A percentile compares a stretch with the other conserved stretches of the same genome.
These are phyloP conservation scores for Kuschelorhynchus macadamiae DNA, from an alignment of 2,888 invertebrate species.

Conservation along the genomic window DNA sequence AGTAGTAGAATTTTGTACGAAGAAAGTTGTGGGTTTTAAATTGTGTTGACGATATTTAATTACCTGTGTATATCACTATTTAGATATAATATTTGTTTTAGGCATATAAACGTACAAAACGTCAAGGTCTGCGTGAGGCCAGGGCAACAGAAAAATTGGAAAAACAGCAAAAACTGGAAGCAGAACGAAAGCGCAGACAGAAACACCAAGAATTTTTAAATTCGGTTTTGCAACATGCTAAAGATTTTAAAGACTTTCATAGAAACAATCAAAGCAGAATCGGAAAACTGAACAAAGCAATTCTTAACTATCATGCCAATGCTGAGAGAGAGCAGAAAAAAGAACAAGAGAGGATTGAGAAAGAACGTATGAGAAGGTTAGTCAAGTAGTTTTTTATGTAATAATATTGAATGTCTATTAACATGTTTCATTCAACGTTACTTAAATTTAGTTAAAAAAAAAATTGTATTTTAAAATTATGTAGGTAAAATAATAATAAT, in stretches of 20 bases:
- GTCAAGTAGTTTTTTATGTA: too few relatives aligned
- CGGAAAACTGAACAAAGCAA: slow-evolving; percentile 93
- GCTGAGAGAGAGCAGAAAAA: slow-evolving; percentile 99
- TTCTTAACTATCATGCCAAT: slow-evolving; percentile 97
- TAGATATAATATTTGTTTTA: too few relatives aligned
- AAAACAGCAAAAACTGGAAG: slow-evolving; percentile 98
- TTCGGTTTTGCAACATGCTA: slow-evolving; percentile 95
- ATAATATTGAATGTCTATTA: slow-evolving; percentile 34
- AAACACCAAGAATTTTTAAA: slow-evolving; percentile 98
- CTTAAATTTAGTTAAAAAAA: slow-evolving; percentile 3
- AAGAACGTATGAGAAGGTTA: slow-evolving; percentile 94
- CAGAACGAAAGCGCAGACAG: slow-evolving; percentile 95
- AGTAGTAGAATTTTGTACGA: too few relatives aligned
- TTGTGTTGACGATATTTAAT: too few relatives aligned
- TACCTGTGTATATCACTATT: too few relatives aligned
- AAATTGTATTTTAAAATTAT: too few relatives aligned
- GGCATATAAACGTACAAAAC: slow-evolving; percentile 96
- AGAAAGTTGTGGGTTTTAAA: too few relatives aligned
- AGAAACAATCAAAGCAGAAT: slow-evolving; percentile 89
- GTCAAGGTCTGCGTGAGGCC: slow-evolving; percentile 92
- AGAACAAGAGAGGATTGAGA: slow-evolving; percentile 98
- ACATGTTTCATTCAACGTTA: background rate
- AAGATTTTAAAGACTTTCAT: slow-evolving; percentile 98
- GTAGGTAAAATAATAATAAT: too few relatives aligned
- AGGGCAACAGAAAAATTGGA: slow-evolving; percentile 98